Evolutionary conservation across 2,888 invertebrate species (phyloP).

Genomic region (Cerceris ruficornis): DNA sequence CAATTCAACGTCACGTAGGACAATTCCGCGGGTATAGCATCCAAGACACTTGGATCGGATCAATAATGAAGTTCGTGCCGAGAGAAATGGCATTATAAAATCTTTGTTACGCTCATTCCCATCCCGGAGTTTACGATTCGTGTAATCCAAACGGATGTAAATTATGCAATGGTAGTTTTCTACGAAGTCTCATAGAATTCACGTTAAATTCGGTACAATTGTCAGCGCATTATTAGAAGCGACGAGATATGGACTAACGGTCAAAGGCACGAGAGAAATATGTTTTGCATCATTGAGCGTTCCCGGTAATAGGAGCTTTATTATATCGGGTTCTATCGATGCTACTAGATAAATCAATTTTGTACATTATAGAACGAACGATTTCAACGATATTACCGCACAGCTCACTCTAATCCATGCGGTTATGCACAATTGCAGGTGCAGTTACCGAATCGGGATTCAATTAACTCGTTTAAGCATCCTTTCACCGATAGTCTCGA

Average conservation of each 20-base stretch:
- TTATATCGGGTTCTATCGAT: conserved; percentile 17
- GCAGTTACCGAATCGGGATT: conserved; percentile 42
- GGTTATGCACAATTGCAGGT: conserved; percentile 34
- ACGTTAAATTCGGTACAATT: not conserved
- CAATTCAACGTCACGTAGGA: not conserved
- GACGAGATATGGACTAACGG: not conserved
- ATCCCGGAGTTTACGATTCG: not conserved
- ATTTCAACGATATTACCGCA: conserved; percentile 48
- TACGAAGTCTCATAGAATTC: not conserved
- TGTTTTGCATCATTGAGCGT: conserved; percentile 14
- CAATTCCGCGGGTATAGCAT: too few relatives aligned
- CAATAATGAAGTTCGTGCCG: not conserved
- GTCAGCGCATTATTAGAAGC: not conserved
- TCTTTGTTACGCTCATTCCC: not conserved
- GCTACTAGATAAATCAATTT: conserved; percentile 47
- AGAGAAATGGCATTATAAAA: not conserved
- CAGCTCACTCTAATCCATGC: conserved; percentile 36
- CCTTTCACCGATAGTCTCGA: conserved; percentile 19
- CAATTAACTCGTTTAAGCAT: conserved; percentile 52
- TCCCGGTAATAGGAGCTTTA: conserved; percentile 33
- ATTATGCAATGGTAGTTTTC: not conserved
- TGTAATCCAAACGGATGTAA: not conserved
- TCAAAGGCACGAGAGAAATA: conserved; percentile 32
- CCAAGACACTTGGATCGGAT: not conserved
- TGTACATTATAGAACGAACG: conserved; percentile 37